A percentile compares a stretch with the other conserved stretches of the same genome.
Evolutionary conservation across 1,140 invertebrate genomes (phyloP).

Genomic region (Drosophila nikananu): DNA sequence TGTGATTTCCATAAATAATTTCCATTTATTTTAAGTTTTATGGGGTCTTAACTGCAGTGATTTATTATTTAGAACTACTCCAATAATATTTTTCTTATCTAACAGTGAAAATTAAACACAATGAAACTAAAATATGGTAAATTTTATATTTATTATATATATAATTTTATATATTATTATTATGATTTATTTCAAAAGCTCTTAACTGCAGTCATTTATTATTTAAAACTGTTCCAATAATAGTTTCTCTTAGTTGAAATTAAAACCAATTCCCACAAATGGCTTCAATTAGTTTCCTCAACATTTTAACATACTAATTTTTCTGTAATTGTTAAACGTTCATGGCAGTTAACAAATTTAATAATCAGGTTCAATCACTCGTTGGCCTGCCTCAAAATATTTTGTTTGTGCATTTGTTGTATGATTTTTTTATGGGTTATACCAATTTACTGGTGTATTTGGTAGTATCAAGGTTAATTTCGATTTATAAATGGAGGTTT

Average conservation of each 20-base stretch:
- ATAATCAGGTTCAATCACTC: slow-evolving; percentile 11
- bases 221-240: not conserved
- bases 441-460: slow-evolving; percentile 47
- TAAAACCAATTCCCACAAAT: not conserved
- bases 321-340: not conserved
- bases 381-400: slow-evolving; percentile 40
- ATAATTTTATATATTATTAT: too few relatives aligned
- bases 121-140: too few relatives aligned
- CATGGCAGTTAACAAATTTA: slow-evolving; percentile 16
- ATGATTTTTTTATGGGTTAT: slow-evolving; percentile 27
- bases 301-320: slow-evolving; percentile 1
- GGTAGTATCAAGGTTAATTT: slow-evolving; percentile 75
- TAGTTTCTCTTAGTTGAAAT: not conserved
- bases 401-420: slow-evolving; percentile 9
- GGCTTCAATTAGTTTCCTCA: not conserved
- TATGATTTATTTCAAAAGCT: too few relatives aligned
- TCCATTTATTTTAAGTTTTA: not conserved
- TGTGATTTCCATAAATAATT: not conserved
- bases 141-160: too few relatives aligned
- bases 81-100: too few relatives aligned
- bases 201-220: not conserved
- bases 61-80: too few relatives aligned
- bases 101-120: too few relatives aligned
- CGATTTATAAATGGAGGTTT: slow-evolving; percentile 51
- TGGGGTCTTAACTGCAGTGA: not conserved